Conservation (phyloP, 2,888 invertebrate genomes). For the Drosophila maculinotata region DNA sequence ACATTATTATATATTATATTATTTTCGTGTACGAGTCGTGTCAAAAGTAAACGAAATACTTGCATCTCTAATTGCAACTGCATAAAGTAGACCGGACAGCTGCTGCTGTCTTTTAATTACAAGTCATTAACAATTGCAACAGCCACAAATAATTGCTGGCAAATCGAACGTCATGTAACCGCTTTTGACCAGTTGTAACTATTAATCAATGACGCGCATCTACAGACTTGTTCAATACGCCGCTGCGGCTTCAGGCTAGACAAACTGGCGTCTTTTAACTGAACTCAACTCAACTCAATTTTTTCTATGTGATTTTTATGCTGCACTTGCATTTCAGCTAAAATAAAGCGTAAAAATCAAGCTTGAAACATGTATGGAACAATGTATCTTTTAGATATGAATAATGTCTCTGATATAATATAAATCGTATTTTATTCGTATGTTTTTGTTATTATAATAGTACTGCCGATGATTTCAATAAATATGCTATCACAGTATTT, state of each 20-base stretch:
- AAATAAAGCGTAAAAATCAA: neutral
- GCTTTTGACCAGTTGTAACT: slow-evolving; percentile 18
- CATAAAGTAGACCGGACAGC: slow-evolving; percentile 11
- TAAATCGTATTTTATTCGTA: no score
- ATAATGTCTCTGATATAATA: no score
- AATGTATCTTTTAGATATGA: no score
- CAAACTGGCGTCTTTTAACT: slow-evolving; percentile 37
- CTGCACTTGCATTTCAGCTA: neutral
- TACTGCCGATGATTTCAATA: no score
- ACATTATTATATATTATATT: no score
- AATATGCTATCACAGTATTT: no score
- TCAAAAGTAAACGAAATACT: neutral
- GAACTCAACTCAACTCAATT: neutral
- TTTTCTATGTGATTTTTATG: slow-evolving; percentile 12
- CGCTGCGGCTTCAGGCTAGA: slow-evolving; percentile 22
- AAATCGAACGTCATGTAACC: slow-evolving; percentile 54
- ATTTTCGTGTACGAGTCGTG: neutral
- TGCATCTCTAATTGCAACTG: slow-evolving; percentile 17
- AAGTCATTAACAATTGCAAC: slow-evolving; percentile 52
- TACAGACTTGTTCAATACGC: slow-evolving; percentile 1
- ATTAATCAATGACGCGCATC: slow-evolving; percentile 48
- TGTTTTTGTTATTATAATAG: no score
- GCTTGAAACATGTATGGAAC: no score
- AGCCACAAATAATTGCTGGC: slow-evolving; percentile 42
- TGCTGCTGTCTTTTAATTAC: slow-evolving; percentile 50